These are phyloP conservation scores for Pollicipes pollicipes DNA, from an alignment of 1,140 invertebrate genomes.

Conservation along the genomic window DNA sequence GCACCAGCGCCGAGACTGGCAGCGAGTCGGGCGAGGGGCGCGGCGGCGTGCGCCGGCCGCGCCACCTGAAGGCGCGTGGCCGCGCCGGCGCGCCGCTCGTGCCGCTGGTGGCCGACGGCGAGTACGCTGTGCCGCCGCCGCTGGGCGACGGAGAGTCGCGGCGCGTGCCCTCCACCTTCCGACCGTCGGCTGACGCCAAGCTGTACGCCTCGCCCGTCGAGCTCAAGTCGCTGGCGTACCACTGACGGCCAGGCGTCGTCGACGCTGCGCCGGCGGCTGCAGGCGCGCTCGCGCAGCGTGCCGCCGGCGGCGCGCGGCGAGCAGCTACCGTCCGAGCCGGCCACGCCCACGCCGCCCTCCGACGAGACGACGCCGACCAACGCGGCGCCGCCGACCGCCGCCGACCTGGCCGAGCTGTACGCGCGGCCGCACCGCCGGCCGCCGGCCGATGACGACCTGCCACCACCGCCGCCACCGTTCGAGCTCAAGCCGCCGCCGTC, in stretches of 20 bases:
- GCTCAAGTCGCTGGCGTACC: constrained; percentile 57
- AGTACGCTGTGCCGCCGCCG: constrained; percentile 7
- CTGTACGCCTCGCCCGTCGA: constrained; percentile 72
- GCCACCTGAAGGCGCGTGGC: neutral
- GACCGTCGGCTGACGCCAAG: constrained; percentile 62
- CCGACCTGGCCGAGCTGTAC: neutral
- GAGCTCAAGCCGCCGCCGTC: neutral
- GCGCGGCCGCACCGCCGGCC: too few species aligned
- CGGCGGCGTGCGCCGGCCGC: too few species aligned
- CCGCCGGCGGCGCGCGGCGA: too few species aligned
- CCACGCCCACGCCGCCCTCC: neutral
- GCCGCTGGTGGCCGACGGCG: neutral
- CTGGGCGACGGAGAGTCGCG: constrained; percentile 9
- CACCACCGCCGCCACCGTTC: too few species aligned
- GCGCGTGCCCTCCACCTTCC: constrained; percentile 54
- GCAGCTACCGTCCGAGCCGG: constrained; percentile 1
- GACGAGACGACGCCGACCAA: constrained; percentile 7
- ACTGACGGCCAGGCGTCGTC: constrained; percentile 6
- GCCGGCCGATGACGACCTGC: neutral
- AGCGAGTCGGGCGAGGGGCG: neutral
- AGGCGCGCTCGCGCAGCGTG: neutral
- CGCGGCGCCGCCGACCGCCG: too few species aligned
- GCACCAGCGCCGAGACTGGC: neutral
- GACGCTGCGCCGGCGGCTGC: neutral
- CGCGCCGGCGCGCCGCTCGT: too few species aligned